Conservation (phyloP, 2,113 vertebrate genomes). For the Campylomormyrus numenius region DNA sequence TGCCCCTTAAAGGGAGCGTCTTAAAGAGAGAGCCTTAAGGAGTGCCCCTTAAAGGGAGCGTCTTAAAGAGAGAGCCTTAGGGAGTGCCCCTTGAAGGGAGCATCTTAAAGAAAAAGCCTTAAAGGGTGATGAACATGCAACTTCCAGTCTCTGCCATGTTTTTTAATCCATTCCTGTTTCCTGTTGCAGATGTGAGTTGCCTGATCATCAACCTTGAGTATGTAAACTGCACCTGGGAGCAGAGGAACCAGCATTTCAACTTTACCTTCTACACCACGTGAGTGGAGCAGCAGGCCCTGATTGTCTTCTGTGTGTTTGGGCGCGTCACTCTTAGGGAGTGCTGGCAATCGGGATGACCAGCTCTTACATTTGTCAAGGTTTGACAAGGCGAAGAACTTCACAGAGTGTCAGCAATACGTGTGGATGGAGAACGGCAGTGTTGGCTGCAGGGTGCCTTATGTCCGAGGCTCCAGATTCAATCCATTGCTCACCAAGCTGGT, state of each 20-base stretch:
- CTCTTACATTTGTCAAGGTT: not conserved
- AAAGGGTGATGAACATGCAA: not conserved
- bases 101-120: not conserved
- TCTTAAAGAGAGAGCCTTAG: no score
- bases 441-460: constrained; percentile 38
- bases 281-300: not conserved
- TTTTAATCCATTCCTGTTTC: not conserved
- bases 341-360: not conserved
- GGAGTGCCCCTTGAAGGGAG: not conserved
- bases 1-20: not conserved
- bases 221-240: constrained; percentile 17
- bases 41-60: not conserved
- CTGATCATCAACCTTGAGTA: constrained; percentile 19
- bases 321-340: not conserved
- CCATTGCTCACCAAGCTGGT: constrained; percentile 30
- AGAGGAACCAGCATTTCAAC: not conserved
- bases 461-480: fast-evolving
- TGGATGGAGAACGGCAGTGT: constrained; percentile 12
- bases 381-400: not conserved
- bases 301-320: not conserved
- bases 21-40: not conserved
- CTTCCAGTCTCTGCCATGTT: not conserved
- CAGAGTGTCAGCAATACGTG: constrained; percentile 37
- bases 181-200: constrained; percentile 15
- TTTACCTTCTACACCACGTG: constrained; percentile 17